Conservation (phyloP, 2,797 vertebrate genomes). For the Muscicapa striata region DNA sequence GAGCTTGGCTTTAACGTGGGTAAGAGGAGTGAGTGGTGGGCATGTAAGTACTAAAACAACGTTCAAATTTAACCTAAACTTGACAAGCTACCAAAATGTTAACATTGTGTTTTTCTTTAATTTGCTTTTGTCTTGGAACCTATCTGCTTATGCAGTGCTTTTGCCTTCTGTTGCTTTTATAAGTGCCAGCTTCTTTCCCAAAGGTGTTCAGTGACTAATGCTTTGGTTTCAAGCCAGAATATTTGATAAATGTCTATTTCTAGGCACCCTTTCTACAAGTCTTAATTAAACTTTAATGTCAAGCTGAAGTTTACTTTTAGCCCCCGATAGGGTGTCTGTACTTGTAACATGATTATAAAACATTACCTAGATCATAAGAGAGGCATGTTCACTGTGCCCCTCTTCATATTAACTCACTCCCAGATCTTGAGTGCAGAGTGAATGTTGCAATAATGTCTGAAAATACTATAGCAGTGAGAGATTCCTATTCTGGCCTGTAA, state of each 20-base stretch:
- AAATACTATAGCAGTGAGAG: neutral
- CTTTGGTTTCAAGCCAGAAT: constrained; percentile 82
- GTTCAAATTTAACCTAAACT: constrained; percentile 47
- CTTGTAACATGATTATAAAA: constrained; percentile 37
- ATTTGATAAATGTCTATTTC: constrained; percentile 82
- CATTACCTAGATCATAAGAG: neutral
- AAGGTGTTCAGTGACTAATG: constrained; percentile 85
- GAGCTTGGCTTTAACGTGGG: constrained; percentile 34
- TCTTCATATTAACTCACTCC: neutral
- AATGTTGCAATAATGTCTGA: neutral
- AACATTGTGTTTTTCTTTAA: constrained; percentile 68
- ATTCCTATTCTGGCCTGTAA: rapidly evolving
- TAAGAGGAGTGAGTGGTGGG: neutral
- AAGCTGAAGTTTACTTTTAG: constrained; percentile 77
- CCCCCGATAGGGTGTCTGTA: constrained; percentile 8
- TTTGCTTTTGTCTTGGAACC: constrained; percentile 74
- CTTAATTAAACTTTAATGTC: constrained; percentile 83
- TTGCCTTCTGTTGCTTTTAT: constrained; percentile 81
- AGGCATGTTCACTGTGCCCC: neutral
- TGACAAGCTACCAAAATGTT: constrained; percentile 55
- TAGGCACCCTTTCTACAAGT: constrained; percentile 76
- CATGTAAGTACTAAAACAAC: constrained; percentile 29
- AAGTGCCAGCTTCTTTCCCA: constrained; percentile 80
- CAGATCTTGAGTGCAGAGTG: neutral
- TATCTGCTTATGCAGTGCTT: constrained; percentile 72